Evolutionary conservation across 2,888 invertebrate species (phyloP).

Genomic region (Nephrotoma guestfalica): DNA sequence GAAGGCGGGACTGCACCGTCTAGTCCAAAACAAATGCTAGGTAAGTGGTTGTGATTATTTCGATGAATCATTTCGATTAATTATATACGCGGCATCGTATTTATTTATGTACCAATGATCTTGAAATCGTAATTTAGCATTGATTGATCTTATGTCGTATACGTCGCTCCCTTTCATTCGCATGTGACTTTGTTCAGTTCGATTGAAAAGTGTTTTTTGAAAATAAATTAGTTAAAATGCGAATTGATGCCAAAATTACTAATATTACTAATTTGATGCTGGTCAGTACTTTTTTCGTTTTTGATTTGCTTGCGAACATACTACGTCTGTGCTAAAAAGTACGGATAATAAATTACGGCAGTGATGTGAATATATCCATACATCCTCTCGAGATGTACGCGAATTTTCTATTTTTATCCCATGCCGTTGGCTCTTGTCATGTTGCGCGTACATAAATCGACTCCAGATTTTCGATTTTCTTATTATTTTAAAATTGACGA

Average conservation of each 20-base stretch:
- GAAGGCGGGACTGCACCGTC: slow-evolving; percentile 52
- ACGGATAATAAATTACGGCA: not conserved
- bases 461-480: not conserved
- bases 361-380: not conserved
- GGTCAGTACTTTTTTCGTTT: not conserved
- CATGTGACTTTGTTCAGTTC: not conserved
- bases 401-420: not conserved
- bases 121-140: not conserved
- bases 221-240: not conserved
- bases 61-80: too few relatives aligned
- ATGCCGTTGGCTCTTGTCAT: not conserved
- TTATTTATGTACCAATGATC: not conserved
- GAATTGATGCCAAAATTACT: not conserved
- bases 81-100: not conserved
- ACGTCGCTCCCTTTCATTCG: not conserved
- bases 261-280: not conserved
- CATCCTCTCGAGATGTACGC: not conserved
- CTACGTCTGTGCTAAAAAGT: not conserved
- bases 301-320: not conserved
- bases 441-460: not conserved
- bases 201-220: not conserved
- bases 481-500: not conserved
- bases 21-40: slow-evolving; percentile 45
- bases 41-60: slow-evolving; percentile 20
- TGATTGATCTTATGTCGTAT: not conserved